Evolutionary conservation across 2,797 vertebrate species (phyloP).

Genomic region (Sitta carolinensis): DNA sequence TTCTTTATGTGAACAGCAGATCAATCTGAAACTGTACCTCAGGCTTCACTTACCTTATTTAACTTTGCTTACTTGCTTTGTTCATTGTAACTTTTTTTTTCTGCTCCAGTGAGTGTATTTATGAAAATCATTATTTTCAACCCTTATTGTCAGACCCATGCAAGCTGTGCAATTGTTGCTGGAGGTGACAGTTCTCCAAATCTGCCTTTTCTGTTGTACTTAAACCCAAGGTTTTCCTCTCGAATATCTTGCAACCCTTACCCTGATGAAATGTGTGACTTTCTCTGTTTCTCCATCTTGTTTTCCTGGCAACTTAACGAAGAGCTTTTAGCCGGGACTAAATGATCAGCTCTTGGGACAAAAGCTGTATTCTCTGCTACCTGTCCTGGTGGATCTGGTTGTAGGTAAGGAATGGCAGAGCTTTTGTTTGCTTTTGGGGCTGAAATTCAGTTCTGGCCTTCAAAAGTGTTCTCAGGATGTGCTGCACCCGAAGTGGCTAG

Average conservation of each 20-base stretch:
- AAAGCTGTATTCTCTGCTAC: not conserved
- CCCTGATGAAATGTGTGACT: not conserved
- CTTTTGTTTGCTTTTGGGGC: not conserved
- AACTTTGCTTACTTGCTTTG: not conserved
- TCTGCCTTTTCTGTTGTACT: not conserved
- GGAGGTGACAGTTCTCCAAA: not conserved
- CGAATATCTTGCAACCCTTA: not conserved
- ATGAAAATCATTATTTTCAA: slow-evolving; percentile 13
- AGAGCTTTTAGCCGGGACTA: not conserved
- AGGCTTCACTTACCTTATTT: not conserved
- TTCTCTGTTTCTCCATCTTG: not conserved
- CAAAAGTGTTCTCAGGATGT: not conserved
- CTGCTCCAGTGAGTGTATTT: not conserved
- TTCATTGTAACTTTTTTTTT: slow-evolving; percentile 10
- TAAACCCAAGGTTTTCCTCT: not conserved
- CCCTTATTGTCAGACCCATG: not conserved
- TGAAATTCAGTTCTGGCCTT: not conserved
- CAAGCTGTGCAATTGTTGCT: not conserved
- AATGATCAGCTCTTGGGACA: not conserved
- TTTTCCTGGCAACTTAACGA: not conserved
- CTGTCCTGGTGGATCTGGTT: not conserved
- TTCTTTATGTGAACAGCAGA: not conserved
- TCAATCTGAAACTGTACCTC: slow-evolving; percentile 9
- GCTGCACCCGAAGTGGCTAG: not conserved
- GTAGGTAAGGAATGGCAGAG: not conserved